phyloP scores from a whole-genome alignment of 2,797 vertebrate species.

The Coendou prehensilis region DNA sequence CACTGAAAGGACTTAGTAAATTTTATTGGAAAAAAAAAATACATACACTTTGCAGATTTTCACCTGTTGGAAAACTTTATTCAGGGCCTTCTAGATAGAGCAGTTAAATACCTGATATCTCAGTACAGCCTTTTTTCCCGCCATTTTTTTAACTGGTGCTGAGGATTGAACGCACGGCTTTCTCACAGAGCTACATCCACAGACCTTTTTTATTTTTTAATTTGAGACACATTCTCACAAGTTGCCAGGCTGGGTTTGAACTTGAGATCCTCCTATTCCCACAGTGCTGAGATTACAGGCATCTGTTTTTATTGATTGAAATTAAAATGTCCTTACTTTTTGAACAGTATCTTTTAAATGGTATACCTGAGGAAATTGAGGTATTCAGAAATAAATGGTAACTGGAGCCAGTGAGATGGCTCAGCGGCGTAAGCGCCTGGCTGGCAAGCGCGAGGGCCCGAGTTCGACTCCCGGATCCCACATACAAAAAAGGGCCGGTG shows the following conservation, averaged over 20 bases:
- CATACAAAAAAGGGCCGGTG: too few species aligned
- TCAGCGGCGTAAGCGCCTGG: too few species aligned
- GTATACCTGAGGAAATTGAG: conserved; percentile 12
- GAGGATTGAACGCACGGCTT: background rate
- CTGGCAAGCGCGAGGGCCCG: too few species aligned
- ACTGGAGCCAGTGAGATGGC: too few species aligned
- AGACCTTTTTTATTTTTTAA: background rate
- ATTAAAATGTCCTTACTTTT: background rate
- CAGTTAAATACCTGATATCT: background rate
- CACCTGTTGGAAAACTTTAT: background rate
- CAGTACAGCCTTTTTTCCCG: background rate
- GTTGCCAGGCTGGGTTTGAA: background rate
- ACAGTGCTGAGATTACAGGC: background rate
- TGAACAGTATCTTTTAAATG: conserved; percentile 36
- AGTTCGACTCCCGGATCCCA: too few species aligned
- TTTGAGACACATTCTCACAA: background rate
- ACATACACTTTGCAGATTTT: background rate
- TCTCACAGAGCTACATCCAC: background rate
- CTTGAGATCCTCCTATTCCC: background rate
- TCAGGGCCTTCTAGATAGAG: background rate
- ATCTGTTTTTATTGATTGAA: conserved; percentile 42
- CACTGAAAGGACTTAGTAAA: background rate
- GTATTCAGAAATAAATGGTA: background rate
- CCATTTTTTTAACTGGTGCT: background rate
- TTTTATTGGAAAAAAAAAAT: conserved; percentile 56